A percentile compares a stretch with the other conserved stretches of the same genome.
Conservation (phyloP, 2,888 invertebrate species). For the Acanthococcus lagerstroemiae region DNA sequence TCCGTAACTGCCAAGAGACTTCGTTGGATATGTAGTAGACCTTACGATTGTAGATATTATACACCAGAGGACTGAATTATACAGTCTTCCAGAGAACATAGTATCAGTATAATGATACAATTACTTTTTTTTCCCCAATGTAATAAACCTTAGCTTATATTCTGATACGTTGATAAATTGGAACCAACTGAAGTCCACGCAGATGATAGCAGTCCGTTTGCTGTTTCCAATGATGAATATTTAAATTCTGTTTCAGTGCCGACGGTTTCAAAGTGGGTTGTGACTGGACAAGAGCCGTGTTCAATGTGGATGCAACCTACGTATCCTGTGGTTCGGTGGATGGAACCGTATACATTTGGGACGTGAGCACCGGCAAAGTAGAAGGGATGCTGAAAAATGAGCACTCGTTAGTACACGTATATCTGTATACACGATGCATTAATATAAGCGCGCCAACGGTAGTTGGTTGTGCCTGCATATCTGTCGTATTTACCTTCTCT, state of each 20-base stretch:
- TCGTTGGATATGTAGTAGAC: no score
- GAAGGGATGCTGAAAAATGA: constrained; percentile 59
- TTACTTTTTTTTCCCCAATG: background rate
- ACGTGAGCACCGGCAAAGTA: constrained; percentile 60
- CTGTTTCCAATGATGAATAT: no score
- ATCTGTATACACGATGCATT: background rate
- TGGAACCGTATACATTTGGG: constrained; percentile 88
- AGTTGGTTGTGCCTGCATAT: background rate
- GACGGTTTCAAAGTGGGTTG: constrained; percentile 92
- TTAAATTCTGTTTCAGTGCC: constrained; percentile 58
- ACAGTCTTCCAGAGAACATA: no score
- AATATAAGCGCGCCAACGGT: background rate
- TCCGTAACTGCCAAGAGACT: no score
- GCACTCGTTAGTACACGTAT: constrained; percentile 43
- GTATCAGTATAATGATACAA: background rate
- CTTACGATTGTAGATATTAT: no score
- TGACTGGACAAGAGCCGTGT: constrained; percentile 86
- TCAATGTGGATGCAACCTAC: constrained; percentile 82
- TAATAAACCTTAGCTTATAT: no score
- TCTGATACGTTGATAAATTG: no score
- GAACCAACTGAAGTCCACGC: no score
- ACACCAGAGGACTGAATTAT: no score
- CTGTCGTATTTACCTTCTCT: background rate
- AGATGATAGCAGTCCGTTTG: no score
- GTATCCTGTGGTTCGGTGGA: constrained; percentile 86